Conservation (phyloP, 1,140 invertebrate genomes). For the Diachasma alloeum region DNA sequence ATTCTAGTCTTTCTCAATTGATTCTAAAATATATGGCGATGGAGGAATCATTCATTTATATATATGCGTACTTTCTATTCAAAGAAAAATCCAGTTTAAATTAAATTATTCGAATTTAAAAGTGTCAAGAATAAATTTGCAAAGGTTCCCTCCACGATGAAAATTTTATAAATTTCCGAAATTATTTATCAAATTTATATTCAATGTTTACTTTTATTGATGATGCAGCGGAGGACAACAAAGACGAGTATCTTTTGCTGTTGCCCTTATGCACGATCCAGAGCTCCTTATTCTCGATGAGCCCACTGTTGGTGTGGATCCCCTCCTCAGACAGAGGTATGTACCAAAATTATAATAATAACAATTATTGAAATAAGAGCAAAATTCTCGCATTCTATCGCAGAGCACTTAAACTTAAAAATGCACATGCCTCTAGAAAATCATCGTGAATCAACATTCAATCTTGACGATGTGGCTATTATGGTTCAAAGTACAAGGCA, state of each 20-base stretch:
- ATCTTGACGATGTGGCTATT: neutral
- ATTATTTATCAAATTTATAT: neutral
- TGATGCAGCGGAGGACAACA: constrained; percentile 87
- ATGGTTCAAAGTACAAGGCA: constrained; percentile 16
- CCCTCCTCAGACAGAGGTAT: constrained; percentile 81
- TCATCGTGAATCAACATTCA: neutral
- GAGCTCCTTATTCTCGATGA: constrained; percentile 94
- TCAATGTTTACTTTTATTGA: neutral
- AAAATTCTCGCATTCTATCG: neutral
- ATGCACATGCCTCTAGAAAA: too few relatives aligned
- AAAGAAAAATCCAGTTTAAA: too few relatives aligned
- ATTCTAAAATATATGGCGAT: too few relatives aligned
- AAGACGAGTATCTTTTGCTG: constrained; percentile 89
- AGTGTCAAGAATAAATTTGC: too few relatives aligned
- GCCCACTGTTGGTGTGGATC: constrained; percentile 94
- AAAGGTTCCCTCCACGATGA: neutral
- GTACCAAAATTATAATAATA: neutral
- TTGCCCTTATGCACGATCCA: constrained; percentile 91
- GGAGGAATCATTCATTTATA: too few relatives aligned
- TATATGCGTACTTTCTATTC: too few relatives aligned
- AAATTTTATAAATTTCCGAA: neutral
- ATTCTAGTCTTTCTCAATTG: too few relatives aligned
- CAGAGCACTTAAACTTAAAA: constrained; percentile 26
- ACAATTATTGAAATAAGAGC: neutral
- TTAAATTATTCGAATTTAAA: too few relatives aligned